Percentiles rank a stretch among this genome's conserved stretches.
Conservation (phyloP, 2,888 invertebrate species). For the Sesamia inferens region DNA sequence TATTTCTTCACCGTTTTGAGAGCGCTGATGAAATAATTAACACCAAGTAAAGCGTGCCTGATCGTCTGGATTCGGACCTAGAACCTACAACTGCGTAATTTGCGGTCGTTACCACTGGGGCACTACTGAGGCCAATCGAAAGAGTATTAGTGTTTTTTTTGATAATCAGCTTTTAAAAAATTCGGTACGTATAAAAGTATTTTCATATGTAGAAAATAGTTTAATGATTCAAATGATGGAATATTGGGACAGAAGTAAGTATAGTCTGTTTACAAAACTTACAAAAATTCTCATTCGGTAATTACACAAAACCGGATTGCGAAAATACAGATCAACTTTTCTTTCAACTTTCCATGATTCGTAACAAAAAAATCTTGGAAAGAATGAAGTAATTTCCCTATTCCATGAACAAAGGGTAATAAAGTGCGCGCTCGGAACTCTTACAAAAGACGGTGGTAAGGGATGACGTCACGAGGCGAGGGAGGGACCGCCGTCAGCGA, state of each 20-base stretch:
- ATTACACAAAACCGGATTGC: conserved; percentile 1
- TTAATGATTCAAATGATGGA: no score
- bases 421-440: conserved; percentile 57
- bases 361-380: conserved; percentile 34
- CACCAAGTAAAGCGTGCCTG: neutral
- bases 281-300: neutral
- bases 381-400: conserved; percentile 61
- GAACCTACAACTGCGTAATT: neutral
- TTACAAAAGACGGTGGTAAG: conserved; percentile 48
- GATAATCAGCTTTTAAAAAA: neutral
- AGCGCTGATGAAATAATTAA: neutral
- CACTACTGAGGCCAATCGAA: neutral
- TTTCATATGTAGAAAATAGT: neutral
- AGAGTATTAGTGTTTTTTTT: neutral
- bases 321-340: conserved; percentile 33
- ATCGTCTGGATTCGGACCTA: no score
- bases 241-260: neutral
- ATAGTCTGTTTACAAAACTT: neutral
- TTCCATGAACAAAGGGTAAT: conserved; percentile 62
- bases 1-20: neutral
- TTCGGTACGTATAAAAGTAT: neutral
- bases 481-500: conserved; percentile 50
- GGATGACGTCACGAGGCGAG: conserved; percentile 30
- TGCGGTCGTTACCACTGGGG: neutral
- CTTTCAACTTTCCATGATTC: conserved; percentile 31